Evolutionary conservation across 2,797 vertebrate species (phyloP), one percentile per base, ranked within the genome.

Genomic region (Bryconaethiops microstoma): DNA sequence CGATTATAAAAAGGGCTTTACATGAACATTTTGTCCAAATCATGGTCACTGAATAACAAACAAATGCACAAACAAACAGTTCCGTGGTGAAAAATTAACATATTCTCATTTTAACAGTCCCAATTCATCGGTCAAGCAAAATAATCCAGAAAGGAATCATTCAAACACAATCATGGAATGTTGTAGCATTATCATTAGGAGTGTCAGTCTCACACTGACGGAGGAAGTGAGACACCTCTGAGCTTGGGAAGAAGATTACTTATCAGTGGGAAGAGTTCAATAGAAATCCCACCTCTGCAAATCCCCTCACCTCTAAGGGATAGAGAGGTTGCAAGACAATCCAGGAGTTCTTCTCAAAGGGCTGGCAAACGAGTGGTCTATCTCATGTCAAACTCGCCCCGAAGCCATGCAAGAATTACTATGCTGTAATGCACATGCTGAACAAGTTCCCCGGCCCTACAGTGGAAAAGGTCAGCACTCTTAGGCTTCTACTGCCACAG

Each of bases 391-490:
- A 79, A 74, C 68, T 73, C 40, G 75, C 64, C 72, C 63, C 54
- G 64, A 62, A 75, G 78, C 77, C 39, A 57, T 50, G 57, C 19
- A 60, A 21, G 40, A 76, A 70, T n/a, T 54, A 4, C 52, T 29
- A 23, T 52, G 54, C 52, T 63, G 73, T 76, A 76, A 70, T 71
- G 73, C 29, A 76, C 42, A 70, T 62, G 65, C 64, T 76, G 73
- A 76, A 76, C 65, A 76, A 76, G 73, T 70, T 19, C 60, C 19
- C 17, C 42, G 62, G 16, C 64, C 42, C 39, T 62, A 25, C 40
- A 71, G 65, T 63, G 42, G 57, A 63, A 76, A 81, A 62, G 79
- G 79, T 76, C 67, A 76, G 25, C 67, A 70, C 55, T 65, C 42
- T 62, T 52, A 52, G 55, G 55, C 55, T 14, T 52, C 68, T 35